Base-by-base conservation (phyloP, 2,888 invertebrate species). In the Melieria picta region DNA sequence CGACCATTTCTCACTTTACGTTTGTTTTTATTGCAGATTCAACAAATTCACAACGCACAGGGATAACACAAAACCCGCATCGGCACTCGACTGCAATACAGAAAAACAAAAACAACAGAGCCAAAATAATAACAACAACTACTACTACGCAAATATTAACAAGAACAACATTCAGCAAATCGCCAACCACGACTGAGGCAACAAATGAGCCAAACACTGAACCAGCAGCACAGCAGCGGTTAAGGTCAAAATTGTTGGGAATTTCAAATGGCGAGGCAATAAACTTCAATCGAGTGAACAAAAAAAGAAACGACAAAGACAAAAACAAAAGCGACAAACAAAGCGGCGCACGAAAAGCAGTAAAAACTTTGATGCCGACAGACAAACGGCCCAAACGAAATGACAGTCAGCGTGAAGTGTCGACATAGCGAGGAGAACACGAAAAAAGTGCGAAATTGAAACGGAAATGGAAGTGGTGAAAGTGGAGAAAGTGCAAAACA, bases 251-350 rank as follows among this genome's bases (percentile, higher is more conserved):
- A 64, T 9, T 55, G 13, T 30, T 13, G 56, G 48, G n/a, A 62
- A 69, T 7, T 57, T 50, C 75, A 73, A 72, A 75, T 73, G 74
- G 64, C 74, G 69, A 65, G 66, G 68, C 72, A 70, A 48, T 67
- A 67, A 60, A 67, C 60, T 67, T 67, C 65, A 67, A 72, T 46
- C 46, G 57, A 48, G 62, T 58, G 64, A 47, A 52, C 68, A 52
- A 68, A 45, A 50, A 45, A 55, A 62, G 30, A 69, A 71, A 16
- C 56, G 13, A 57, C 42, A 46, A 56, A 61, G 11, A 2, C 47
- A 42, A 30, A n/a, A 52, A 58, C 11, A 58, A 45, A 67, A 55
- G 66, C 50, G 30, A 47, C 57, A 2, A 61, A 43, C 11, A 52
- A 67, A 30, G 30, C 30, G 0, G 2, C 30, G 30, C 2, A 2